Conservation (phyloP, 2,113 vertebrate genomes). For the Embiotoca jacksoni region DNA sequence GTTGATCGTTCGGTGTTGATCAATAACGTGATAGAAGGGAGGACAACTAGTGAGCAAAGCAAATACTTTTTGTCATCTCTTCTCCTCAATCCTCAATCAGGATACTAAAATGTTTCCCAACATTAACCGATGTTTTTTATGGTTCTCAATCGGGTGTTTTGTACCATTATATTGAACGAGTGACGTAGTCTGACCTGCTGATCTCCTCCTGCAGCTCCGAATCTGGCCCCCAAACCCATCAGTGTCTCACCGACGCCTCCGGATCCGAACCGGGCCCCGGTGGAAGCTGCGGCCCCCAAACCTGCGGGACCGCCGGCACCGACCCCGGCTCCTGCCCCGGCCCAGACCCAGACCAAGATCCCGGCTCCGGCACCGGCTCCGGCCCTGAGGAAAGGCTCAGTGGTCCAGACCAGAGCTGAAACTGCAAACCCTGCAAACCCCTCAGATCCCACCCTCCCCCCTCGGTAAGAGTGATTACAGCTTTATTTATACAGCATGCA, state of each 20-base stretch:
- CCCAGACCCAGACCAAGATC: not conserved
- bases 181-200: not conserved
- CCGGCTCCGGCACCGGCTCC: slow-evolving; percentile 18
- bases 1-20: too few species aligned
- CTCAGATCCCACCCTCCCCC: slow-evolving; percentile 65
- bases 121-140: too few species aligned
- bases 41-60: too few species aligned
- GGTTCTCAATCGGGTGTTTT: too few species aligned
- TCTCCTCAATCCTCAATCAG: too few species aligned
- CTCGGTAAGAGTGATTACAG: slow-evolving; percentile 54
- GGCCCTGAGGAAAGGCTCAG: slow-evolving; percentile 48
- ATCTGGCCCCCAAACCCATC: slow-evolving; percentile 47
- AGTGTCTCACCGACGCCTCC: not conserved
- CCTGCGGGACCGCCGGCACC: slow-evolving; percentile 2
- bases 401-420: slow-evolving; percentile 41
- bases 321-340: too few species aligned
- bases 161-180: not conserved
- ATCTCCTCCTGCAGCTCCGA: slow-evolving; percentile 34
- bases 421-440: not conserved
- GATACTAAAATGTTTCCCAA: too few species aligned
- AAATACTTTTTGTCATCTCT: too few species aligned
- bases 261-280: slow-evolving; percentile 42
- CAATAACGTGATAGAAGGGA: too few species aligned
- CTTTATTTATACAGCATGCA: too few species aligned
- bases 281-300: slow-evolving; percentile 56